Conservation (phyloP, 2,113 vertebrate genomes). For the Mastomys natalensis region DNA sequence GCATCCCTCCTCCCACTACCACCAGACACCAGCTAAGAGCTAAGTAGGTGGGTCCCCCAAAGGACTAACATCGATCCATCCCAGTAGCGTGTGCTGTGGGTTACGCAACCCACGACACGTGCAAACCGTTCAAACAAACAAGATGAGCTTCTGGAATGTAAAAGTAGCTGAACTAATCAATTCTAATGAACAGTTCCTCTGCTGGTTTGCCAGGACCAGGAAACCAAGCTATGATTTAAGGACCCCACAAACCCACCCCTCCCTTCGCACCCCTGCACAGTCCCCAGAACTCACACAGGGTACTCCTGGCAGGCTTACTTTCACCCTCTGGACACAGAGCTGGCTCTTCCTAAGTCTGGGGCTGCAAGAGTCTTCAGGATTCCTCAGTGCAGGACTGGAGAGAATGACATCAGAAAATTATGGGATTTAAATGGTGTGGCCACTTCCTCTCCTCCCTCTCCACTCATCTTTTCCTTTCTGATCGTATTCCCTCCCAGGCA, state of each 20-base stretch:
- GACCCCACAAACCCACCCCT: background rate
- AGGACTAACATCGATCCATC: too few species aligned
- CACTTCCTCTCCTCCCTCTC: background rate
- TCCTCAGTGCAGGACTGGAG: background rate
- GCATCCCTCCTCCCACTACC: background rate
- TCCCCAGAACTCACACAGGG: background rate
- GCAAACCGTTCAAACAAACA: conserved; percentile 46
- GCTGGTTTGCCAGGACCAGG: background rate
- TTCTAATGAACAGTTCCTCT: background rate
- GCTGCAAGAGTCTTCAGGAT: background rate
- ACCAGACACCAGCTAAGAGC: background rate
- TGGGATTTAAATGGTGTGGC: background rate
- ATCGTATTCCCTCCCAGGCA: background rate
- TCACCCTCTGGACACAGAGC: background rate
- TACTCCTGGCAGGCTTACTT: background rate
- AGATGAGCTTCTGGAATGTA: background rate
- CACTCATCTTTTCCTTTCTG: background rate
- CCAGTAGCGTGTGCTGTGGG: background rate
- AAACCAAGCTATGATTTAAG: background rate
- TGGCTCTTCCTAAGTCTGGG: background rate
- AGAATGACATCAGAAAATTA: background rate
- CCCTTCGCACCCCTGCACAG: background rate
- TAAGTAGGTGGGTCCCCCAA: background rate
- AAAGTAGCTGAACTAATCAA: background rate
- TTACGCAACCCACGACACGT: background rate